Conservation (phyloP, 92 coral and sea anemone genomes). For the Desmophyllum pertusum region DNA sequence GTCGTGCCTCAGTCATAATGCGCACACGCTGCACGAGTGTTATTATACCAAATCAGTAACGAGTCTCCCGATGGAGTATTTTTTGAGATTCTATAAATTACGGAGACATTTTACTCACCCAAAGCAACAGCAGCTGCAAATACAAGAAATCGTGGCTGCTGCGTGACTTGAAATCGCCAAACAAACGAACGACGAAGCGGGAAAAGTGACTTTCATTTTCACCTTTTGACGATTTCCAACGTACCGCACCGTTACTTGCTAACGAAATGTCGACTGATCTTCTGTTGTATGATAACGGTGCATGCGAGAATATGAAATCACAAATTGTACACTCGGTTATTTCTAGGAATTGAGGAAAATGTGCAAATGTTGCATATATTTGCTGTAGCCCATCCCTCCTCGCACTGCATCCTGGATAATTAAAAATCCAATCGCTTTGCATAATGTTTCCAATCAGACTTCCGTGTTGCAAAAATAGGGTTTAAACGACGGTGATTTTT, state of each 20-base stretch:
- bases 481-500: background rate
- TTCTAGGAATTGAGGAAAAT: background rate
- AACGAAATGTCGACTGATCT: background rate
- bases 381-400: background rate
- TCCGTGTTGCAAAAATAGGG: background rate
- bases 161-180: background rate
- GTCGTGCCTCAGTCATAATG: too few relatives aligned
- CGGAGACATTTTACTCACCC: too few relatives aligned
- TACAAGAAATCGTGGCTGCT: too few relatives aligned
- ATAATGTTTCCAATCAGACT: background rate
- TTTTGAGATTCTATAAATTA: background rate
- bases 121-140: too few relatives aligned
- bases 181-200: background rate
- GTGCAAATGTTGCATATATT: too few relatives aligned
- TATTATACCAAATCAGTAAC: too few relatives aligned
- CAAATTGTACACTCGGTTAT: too few relatives aligned
- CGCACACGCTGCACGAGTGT: too few relatives aligned
- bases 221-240: background rate
- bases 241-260: background rate
- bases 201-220: background rate
- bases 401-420: background rate
- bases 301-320: too few relatives aligned
- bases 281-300: background rate
- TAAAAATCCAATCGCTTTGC: background rate
- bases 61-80: too few relatives aligned